Evolutionary conservation across 2,113 vertebrate genomes (phyloP).

Genomic region (Microtus montanus): DNA sequence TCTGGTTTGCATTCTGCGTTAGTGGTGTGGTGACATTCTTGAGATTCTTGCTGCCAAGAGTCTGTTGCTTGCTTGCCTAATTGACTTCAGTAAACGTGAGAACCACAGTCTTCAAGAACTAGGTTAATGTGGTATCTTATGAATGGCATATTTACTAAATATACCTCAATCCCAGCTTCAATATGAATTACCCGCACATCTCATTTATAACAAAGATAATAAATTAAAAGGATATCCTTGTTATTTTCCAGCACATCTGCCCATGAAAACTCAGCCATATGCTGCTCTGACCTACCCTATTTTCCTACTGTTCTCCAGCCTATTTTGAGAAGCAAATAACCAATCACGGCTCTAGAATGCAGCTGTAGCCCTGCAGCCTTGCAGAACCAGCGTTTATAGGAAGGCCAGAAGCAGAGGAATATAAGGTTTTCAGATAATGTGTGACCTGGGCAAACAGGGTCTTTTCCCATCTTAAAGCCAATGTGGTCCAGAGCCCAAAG

Average conservation of each 20-base stretch:
- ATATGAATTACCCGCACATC: slow-evolving; percentile 41
- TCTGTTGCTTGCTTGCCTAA: neutral
- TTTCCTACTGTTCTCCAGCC: slow-evolving; percentile 20
- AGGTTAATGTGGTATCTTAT: slow-evolving; percentile 15
- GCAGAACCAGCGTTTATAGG: neutral
- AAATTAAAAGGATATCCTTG: slow-evolving; percentile 27
- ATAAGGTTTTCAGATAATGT: neutral
- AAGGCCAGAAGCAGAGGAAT: neutral
- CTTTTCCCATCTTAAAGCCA: neutral
- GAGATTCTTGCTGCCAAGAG: neutral
- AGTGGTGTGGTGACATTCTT: neutral
- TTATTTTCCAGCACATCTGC: slow-evolving; percentile 55
- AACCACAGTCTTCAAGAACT: slow-evolving; percentile 42
- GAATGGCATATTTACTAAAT: slow-evolving; percentile 29
- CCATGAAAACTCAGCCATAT: slow-evolving; percentile 53
- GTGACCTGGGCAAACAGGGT: neutral
- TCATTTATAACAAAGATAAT: slow-evolving; percentile 42
- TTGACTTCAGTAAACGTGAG: neutral
- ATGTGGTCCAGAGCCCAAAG: neutral
- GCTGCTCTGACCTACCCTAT: slow-evolving; percentile 43
- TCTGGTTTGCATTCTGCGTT: neutral
- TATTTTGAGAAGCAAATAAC: slow-evolving; percentile 61
- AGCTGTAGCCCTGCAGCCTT: slow-evolving; percentile 20
- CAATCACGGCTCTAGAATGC: neutral
- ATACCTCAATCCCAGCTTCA: slow-evolving; percentile 26